These are phyloP conservation scores for Epizoanthus scotinus DNA, from an alignment of 92 coral and sea anemone genomes.

Conservation along the genomic window DNA sequence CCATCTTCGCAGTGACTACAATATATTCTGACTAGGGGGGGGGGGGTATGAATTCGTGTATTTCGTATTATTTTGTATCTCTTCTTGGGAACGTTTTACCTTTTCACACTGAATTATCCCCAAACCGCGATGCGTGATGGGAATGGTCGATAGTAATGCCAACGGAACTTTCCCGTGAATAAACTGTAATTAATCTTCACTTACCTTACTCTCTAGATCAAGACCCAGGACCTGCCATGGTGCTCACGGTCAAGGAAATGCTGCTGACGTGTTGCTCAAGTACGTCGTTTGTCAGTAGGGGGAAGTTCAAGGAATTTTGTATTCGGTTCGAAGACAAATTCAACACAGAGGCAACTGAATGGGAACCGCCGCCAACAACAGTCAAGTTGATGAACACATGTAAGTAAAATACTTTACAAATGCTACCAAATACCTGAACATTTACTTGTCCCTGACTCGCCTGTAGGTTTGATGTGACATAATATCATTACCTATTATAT, in stretches of 20 bases:
- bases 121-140: too few relatives aligned
- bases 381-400: slow-evolving; percentile 74
- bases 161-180: too few relatives aligned
- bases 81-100: too few relatives aligned
- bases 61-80: too few relatives aligned
- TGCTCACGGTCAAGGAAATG: slow-evolving; percentile 89
- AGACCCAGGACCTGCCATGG: slow-evolving; percentile 87
- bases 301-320: slow-evolving; percentile 88
- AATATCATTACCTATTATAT: too few relatives aligned
- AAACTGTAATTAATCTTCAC: background rate
- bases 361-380: slow-evolving; percentile 77
- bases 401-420: slow-evolving; percentile 43
- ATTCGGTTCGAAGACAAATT: slow-evolving; percentile 96
- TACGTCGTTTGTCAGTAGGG: slow-evolving; percentile 92
- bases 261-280: slow-evolving; percentile 93
- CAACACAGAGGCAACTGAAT: slow-evolving; percentile 79
- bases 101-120: too few relatives aligned
- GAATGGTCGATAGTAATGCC: too few relatives aligned
- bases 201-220: slow-evolving; percentile 45
- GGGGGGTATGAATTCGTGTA: too few relatives aligned
- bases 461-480: background rate
- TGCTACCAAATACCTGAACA: too few relatives aligned
- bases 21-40: too few relatives aligned
- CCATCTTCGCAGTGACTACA: too few relatives aligned
- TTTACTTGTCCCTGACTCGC: background rate